Percentiles rank a stretch among this genome's conserved stretches.
phyloP scores from a whole-genome alignment of 2,888 invertebrate genomes.

The Ganaspis brasiliensis region DNA sequence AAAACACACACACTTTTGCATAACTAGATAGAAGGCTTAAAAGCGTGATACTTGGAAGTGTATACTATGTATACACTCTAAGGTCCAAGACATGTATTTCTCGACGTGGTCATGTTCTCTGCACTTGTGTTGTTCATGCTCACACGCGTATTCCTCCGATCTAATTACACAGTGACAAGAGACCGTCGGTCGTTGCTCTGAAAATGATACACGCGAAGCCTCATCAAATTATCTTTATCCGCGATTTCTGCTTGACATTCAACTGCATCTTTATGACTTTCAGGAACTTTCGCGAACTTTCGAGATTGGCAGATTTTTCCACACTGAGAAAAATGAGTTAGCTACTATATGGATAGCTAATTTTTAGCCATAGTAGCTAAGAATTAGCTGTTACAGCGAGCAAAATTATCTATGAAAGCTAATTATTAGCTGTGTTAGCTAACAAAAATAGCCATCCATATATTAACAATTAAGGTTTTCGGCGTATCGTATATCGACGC shows the following conservation, averaged over 20 bases:
- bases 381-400: too few relatives aligned
- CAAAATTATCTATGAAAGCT: too few relatives aligned
- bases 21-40: not conserved
- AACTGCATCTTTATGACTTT: conserved; percentile 5
- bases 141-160: conserved; percentile 59
- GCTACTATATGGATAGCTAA: too few relatives aligned
- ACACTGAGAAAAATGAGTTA: too few relatives aligned
- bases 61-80: not conserved
- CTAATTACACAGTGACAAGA: conserved; percentile 61
- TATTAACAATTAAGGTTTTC: too few relatives aligned
- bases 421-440: too few relatives aligned
- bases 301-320: too few relatives aligned
- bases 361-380: too few relatives aligned
- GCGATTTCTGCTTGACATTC: conserved; percentile 4
- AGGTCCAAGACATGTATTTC: conserved; percentile 29
- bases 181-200: conserved; percentile 61
- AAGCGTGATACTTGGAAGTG: not conserved
- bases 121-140: conserved; percentile 55
- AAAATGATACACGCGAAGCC: conserved; percentile 50
- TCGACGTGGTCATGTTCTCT: conserved; percentile 50
- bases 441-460: too few relatives aligned
- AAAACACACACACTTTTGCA: not conserved
- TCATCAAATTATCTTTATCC: conserved; percentile 12
- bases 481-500: too few relatives aligned
- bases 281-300: conserved; percentile 23